Evolutionary conservation across 35 echinoderm and acorn worm genomes (phyloP).

Genomic region (Stichopus chloronotus): DNA sequence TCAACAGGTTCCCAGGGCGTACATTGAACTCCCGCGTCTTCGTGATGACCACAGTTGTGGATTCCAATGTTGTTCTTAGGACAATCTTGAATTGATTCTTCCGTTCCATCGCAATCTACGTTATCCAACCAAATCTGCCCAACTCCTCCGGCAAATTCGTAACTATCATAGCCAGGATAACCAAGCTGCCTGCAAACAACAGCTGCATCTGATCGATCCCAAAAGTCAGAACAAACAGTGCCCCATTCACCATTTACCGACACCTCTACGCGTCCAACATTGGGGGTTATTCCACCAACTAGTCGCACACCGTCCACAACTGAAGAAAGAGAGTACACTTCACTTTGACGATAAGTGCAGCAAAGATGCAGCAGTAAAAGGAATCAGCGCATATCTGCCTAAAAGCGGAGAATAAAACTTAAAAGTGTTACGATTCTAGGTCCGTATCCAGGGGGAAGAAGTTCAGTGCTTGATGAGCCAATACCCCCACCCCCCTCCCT

Average conservation of each 20-base stretch:
- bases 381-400: no score
- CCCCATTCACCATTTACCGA: conserved; percentile 38
- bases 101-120: neutral
- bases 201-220: neutral
- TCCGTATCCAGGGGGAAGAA: no score
- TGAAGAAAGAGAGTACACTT: neutral
- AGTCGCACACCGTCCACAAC: neutral
- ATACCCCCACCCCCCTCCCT: no score
- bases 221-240: neutral
- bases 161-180: neutral
- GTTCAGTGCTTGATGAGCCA: no score
- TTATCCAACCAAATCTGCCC: neutral
- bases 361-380: no score
- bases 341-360: no score
- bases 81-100: neutral
- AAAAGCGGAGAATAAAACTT: no score
- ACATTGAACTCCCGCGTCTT: neutral
- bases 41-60: neutral
- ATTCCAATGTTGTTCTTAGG: neutral
- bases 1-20: neutral
- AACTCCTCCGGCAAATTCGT: no score
- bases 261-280: conserved; percentile 18
- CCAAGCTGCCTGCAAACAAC: neutral
- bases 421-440: no score
- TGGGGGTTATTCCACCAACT: neutral